These are phyloP conservation scores for Hypocryptadius cinnamomeus DNA, from an alignment of 2,113 vertebrate species.

Conservation along the genomic window DNA sequence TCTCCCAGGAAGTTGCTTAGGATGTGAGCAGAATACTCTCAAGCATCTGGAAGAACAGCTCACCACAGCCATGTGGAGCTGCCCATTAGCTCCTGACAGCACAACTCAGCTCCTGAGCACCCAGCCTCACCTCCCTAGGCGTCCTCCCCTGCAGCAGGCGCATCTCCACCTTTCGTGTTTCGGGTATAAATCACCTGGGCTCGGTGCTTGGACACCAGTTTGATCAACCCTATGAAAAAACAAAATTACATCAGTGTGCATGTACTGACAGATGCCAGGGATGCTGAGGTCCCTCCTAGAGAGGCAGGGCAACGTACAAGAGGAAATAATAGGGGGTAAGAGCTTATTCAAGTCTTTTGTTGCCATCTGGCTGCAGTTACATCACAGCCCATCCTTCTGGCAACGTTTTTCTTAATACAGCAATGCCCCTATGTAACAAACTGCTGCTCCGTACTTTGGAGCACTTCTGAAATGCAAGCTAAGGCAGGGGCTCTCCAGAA, in stretches of 20 bases:
- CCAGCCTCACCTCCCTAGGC: slow-evolving; percentile 71
- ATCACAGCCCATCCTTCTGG: rapidly evolving
- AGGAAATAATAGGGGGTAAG: not conserved
- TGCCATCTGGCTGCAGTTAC: not conserved
- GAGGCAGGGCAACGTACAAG: rapidly evolving
- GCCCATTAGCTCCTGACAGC: not conserved
- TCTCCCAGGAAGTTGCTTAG: rapidly evolving
- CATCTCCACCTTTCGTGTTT: slow-evolving; percentile 95
- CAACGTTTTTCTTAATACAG: not conserved
- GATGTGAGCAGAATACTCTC: rapidly evolving
- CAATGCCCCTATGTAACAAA: rapidly evolving
- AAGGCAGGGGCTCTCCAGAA: not conserved
- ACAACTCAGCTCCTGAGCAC: not conserved
- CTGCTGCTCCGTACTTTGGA: not conserved
- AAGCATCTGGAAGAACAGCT: rapidly evolving
- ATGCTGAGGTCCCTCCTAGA: rapidly evolving
- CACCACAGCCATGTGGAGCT: rapidly evolving
- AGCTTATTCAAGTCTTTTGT: rapidly evolving
- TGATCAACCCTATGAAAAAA: slow-evolving; percentile 83
- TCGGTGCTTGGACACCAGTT: slow-evolving; percentile 95
- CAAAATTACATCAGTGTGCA: rapidly evolving
- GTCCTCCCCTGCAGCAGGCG: slow-evolving; percentile 78
- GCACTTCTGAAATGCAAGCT: not conserved
- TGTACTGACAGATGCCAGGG: rapidly evolving
- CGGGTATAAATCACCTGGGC: slow-evolving; percentile 96